Evolutionary conservation across 1,140 invertebrate species (phyloP), one percentile per base, ranked within the genome.

Genomic region (Battus philenor): DNA sequence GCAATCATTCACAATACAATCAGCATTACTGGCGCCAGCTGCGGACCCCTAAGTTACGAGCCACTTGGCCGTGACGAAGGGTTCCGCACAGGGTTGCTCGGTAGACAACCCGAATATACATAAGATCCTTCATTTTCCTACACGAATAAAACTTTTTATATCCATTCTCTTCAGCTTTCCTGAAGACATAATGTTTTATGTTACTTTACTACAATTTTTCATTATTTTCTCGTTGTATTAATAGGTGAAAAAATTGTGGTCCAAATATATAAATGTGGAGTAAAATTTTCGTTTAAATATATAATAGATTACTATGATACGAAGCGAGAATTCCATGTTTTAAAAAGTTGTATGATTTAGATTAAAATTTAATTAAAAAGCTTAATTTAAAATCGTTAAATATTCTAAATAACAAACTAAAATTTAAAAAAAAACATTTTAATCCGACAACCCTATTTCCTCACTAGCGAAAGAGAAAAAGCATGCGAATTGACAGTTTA

Each of bases 401-500:
- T 20, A 20, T 20, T 20, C n/a, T 20, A 20, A 6, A 20, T 20
- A 20, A 20, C 6, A 20, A 20, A 20, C 2, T 3, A 20, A 20
- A 6, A 6, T 20, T 20, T 3, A 20, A 20, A 3, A 20, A 20
- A 6, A 20, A 20, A 20, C 6, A 20, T n/a, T n/a, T 20, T 15
- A 41, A 49, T 36, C 15, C 32, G 45, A 44, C 38, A 41, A 29
- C 38, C 38, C 38, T 41, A 41, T 29, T 17, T 27, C 12, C 0
- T 6, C 13, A 41, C 30, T 11, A 13, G 38, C 41, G 10, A 47
- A 61, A 61, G 50, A 47, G 17, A 50, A 48, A 54, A 62, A 49
- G 54, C 51, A 60, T 47, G 43, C 53, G 63, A 71, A 81, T 80
- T 80, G 74, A 76, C 72, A 80, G 70, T 74, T 78, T 75, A 75